Percentiles rank a stretch among this genome's conserved stretches.
These are phyloP conservation scores for Dolichallabes microphthalmus DNA, from an alignment of 2,113 vertebrate species.

Conservation along the genomic window DNA sequence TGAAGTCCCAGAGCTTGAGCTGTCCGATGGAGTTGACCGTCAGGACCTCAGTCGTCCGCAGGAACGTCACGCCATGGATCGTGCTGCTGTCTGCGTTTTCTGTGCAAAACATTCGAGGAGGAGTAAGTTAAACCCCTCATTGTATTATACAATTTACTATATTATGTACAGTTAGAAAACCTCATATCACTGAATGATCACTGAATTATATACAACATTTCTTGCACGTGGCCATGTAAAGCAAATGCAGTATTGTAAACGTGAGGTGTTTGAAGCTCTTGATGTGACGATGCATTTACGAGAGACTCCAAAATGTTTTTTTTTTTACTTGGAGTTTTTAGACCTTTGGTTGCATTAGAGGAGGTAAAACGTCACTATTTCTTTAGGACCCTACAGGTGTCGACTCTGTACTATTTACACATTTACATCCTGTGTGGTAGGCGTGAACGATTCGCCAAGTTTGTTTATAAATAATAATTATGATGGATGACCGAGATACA, in stretches of 20 bases:
- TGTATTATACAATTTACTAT: background rate
- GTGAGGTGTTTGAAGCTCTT: background rate
- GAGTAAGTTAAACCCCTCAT: background rate
- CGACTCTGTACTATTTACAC: too few species aligned
- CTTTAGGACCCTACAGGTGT: too few species aligned
- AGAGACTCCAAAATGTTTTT: too few species aligned
- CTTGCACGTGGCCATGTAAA: background rate
- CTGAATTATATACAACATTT: background rate
- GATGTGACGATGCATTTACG: background rate
- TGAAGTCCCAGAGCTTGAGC: slow-evolving; percentile 94
- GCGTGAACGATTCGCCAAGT: too few species aligned
- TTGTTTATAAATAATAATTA: too few species aligned
- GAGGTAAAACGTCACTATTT: too few species aligned
- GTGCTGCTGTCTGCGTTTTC: slow-evolving; percentile 97
- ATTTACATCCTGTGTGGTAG: too few species aligned
- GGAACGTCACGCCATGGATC: slow-evolving; percentile 89
- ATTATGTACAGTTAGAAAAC: background rate
- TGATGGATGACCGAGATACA: too few species aligned
- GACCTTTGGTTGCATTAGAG: too few species aligned
- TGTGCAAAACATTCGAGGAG: slow-evolving; percentile 49
- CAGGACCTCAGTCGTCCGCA: slow-evolving; percentile 89
- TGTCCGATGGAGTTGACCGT: slow-evolving; percentile 98
- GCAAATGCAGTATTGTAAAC: background rate
- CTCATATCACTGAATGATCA: background rate
- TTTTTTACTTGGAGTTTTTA: too few species aligned